These are phyloP conservation scores for Metopia argyrocephala DNA, from an alignment of 2,888 invertebrate species.

Conservation along the genomic window DNA sequence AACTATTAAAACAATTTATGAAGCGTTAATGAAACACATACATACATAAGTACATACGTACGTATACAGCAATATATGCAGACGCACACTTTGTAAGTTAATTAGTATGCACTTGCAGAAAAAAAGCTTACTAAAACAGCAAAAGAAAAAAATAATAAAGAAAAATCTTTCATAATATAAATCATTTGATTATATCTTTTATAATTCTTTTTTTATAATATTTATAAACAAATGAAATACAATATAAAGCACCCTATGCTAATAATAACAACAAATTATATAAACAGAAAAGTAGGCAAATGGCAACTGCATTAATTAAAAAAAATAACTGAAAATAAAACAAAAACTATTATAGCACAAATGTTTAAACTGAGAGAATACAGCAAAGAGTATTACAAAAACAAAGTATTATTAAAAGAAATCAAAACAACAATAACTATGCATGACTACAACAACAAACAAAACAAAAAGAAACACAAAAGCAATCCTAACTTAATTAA, in stretches of 20 bases:
- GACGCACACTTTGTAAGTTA: too few relatives aligned
- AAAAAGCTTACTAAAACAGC: too few relatives aligned
- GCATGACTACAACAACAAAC: background rate
- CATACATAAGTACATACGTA: too few relatives aligned
- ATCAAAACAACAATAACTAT: conserved; percentile 5
- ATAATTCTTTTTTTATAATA: too few relatives aligned
- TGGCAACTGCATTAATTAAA: conserved; percentile 61
- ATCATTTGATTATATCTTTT: conserved; percentile 48
- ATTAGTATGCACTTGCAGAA: too few relatives aligned
- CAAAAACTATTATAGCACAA: conserved; percentile 13
- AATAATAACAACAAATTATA: conserved; percentile 29
- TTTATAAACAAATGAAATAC: conserved; percentile 25
- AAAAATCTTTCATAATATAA: conserved; percentile 36
- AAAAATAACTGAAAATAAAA: conserved; percentile 21
- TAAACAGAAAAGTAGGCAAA: conserved; percentile 44
- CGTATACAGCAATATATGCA: too few relatives aligned
- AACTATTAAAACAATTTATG: too few relatives aligned
- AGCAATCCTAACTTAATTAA: conserved; percentile 42
- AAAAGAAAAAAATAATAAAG: conserved; percentile 2
- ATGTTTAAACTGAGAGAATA: conserved; percentile 31
- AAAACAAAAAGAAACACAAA: conserved; percentile 14
- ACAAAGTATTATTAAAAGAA: conserved; percentile 10
- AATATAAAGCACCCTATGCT: conserved; percentile 42
- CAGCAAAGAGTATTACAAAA: too few relatives aligned
- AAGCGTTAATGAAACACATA: too few relatives aligned